A percentile compares a stretch with the other conserved stretches of the same genome.
Evolutionary conservation across 1,140 invertebrate species (phyloP).

Genomic region (Scaptomyza hsui): DNA sequence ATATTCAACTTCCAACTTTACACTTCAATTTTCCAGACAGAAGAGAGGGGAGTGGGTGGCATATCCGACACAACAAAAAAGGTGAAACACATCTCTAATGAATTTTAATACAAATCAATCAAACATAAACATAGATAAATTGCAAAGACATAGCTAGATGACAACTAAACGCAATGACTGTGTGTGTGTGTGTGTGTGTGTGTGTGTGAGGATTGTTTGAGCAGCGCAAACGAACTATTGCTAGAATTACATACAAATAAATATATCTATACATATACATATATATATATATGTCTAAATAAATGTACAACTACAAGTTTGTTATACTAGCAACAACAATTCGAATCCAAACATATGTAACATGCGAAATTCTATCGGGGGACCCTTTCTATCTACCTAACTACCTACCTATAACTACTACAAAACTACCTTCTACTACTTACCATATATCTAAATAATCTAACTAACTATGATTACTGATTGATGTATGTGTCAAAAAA

Average conservation of each 20-base stretch:
- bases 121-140: slow-evolving; percentile 27
- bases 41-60: not conserved
- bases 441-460: slow-evolving; percentile 35
- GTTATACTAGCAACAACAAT: slow-evolving; percentile 64
- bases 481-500: slow-evolving; percentile 37
- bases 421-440: slow-evolving; percentile 24
- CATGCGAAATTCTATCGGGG: slow-evolving; percentile 69
- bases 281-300: slow-evolving; percentile 39
- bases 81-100: slow-evolving; percentile 2
- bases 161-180: slow-evolving; percentile 13
- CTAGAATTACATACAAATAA: slow-evolving; percentile 23
- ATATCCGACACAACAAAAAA: not conserved
- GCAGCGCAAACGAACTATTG: slow-evolving; percentile 30
- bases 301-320: slow-evolving; percentile 48
- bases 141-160: slow-evolving; percentile 43
- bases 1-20: too few relatives aligned
- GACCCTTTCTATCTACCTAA: slow-evolving; percentile 60
- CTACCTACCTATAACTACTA: not conserved
- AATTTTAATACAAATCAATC: slow-evolving; percentile 2
- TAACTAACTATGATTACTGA: slow-evolving; percentile 46
- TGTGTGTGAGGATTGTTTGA: not conserved
- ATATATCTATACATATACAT: slow-evolving; percentile 25
- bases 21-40: too few relatives aligned
- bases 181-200: slow-evolving; percentile 10
- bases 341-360: slow-evolving; percentile 75